phyloP scores from a whole-genome alignment of 23 tunicate genomes.

The Styela plicata region DNA sequence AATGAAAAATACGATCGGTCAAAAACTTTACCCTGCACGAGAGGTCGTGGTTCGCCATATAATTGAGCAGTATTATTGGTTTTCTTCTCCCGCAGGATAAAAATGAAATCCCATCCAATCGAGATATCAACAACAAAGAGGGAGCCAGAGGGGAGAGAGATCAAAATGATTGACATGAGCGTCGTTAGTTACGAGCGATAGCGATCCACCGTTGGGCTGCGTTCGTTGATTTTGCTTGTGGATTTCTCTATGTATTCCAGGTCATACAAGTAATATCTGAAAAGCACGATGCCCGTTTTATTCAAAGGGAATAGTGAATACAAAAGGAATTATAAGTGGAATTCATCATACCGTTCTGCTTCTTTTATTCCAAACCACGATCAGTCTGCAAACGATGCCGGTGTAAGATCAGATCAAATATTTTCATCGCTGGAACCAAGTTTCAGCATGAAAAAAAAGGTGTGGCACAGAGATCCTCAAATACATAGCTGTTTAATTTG shows the following conservation, averaged over 20 bases:
- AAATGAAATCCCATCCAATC: too few relatives aligned
- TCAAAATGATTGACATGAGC: slow-evolving; percentile 9
- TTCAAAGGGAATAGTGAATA: slow-evolving; percentile 63
- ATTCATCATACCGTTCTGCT: slow-evolving; percentile 65
- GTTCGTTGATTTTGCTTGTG: background rate
- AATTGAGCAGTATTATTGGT: too few relatives aligned
- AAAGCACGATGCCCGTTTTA: slow-evolving; percentile 17
- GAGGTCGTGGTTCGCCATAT: too few relatives aligned
- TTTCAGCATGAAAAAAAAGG: slow-evolving; percentile 54
- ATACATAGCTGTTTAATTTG: slow-evolving; percentile 54
- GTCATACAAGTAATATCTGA: too few relatives aligned
- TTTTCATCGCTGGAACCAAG: slow-evolving; percentile 55
- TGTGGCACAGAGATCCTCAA: slow-evolving; percentile 67
- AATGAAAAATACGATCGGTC: too few relatives aligned
- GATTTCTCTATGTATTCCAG: too few relatives aligned
- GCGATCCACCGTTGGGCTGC: background rate
- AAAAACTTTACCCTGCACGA: too few relatives aligned
- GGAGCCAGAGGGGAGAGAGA: too few relatives aligned
- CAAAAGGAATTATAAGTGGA: slow-evolving; percentile 62
- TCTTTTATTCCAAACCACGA: slow-evolving; percentile 52
- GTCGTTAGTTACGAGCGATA: slow-evolving; percentile 25
- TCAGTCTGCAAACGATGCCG: slow-evolving; percentile 73
- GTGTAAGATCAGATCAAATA: slow-evolving; percentile 79
- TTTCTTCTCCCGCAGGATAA: too few relatives aligned
- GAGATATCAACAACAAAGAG: too few relatives aligned